Conservation (phyloP, 2,113 vertebrate genomes). For the Pipra filicauda region DNA sequence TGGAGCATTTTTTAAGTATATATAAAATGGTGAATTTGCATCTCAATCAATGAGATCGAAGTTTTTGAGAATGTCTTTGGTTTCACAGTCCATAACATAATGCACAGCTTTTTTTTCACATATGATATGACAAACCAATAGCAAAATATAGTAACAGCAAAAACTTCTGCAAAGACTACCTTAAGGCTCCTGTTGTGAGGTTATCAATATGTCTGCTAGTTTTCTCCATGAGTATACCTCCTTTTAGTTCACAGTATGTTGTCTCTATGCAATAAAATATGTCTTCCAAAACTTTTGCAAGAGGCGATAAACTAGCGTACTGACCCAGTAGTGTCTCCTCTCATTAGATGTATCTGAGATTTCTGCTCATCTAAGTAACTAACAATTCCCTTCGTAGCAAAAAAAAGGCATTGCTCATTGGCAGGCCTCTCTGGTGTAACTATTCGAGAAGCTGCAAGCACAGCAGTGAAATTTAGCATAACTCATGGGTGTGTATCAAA, state of each 20-base stretch:
- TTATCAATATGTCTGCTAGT: not conserved
- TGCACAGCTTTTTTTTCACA: not conserved
- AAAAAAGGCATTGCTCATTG: not conserved
- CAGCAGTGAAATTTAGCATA: not conserved
- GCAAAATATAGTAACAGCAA: not conserved
- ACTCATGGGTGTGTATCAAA: not conserved
- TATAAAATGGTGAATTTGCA: not conserved
- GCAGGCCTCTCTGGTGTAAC: not conserved
- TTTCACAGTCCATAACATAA: not conserved
- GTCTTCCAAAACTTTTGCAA: not conserved
- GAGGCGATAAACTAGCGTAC: not conserved
- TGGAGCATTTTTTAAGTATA: not conserved
- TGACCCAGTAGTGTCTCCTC: not conserved
- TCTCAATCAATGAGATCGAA: not conserved
- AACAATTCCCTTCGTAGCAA: not conserved
- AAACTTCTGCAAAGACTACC: not conserved
- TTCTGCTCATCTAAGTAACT: not conserved
- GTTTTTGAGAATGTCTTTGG: not conserved
- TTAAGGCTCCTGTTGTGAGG: not conserved
- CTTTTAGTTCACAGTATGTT: not conserved
- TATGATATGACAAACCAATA: not conserved
- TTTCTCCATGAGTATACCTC: constrained; percentile 17
- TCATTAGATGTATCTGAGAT: not conserved
- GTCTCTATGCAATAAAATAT: not conserved
- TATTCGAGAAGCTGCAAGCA: not conserved